Conservation (phyloP, 2,888 invertebrate species). For the Onthophagus sagittarius region DNA sequence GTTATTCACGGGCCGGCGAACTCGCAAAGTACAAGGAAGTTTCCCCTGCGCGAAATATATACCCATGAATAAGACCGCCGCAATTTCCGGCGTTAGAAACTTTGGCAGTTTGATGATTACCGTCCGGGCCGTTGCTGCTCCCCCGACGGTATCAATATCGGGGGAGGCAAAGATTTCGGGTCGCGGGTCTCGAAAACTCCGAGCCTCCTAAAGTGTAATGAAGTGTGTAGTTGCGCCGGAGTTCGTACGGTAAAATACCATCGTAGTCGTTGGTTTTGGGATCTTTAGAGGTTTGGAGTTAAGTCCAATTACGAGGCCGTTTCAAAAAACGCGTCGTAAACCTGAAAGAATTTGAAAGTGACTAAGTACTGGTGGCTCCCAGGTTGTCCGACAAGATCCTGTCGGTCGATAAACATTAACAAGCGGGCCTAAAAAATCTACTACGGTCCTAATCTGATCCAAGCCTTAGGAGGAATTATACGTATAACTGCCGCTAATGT, state of each 20-base stretch:
- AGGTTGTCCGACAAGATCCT: conserved; percentile 17
- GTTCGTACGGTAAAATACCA: neutral
- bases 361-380: neutral
- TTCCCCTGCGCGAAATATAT: conserved; percentile 36
- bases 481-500: conserved; percentile 7
- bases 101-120: conserved; percentile 33
- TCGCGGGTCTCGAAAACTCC: neutral
- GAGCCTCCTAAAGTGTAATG: neutral
- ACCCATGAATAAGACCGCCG: conserved; percentile 36
- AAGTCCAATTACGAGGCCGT: neutral
- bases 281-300: neutral
- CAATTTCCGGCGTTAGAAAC: conserved; percentile 33
- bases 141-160: neutral
- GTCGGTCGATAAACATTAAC: conserved; percentile 18
- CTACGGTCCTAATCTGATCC: conserved; percentile 8
- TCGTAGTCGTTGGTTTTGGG: neutral
- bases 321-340: neutral
- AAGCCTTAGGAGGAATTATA: conserved; percentile 3
- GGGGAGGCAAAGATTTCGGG: neutral
- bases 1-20: conserved; percentile 43
- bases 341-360: neutral
- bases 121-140: conserved; percentile 17
- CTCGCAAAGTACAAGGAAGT: conserved; percentile 41
- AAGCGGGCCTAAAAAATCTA: conserved; percentile 18
- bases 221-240: neutral